phyloP scores from a whole-genome alignment of 2,888 invertebrate species.

The Nephrocerus scutellatus region DNA sequence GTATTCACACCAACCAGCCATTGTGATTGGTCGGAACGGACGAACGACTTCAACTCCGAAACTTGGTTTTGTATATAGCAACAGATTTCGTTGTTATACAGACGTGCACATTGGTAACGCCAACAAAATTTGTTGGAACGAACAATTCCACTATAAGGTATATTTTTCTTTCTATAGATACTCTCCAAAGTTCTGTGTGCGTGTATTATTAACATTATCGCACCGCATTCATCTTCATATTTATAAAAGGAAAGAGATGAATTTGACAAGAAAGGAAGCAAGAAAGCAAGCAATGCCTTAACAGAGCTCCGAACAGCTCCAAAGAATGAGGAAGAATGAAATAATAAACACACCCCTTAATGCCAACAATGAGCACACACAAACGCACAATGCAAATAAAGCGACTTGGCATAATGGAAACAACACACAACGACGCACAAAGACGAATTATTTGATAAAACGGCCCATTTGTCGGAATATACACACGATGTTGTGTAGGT shows the following conservation, averaged over 20 bases:
- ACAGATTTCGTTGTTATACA: slow-evolving; percentile 10
- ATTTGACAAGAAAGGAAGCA: slow-evolving; percentile 10
- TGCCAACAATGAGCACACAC: slow-evolving; percentile 25
- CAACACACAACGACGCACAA: slow-evolving; percentile 29
- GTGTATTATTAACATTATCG: no score
- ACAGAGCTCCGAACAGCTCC: slow-evolving; percentile 20
- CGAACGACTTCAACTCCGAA: slow-evolving; percentile 19
- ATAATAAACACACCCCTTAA: slow-evolving; percentile 37
- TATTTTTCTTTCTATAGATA: no score
- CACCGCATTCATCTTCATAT: no score
- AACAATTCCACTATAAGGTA: slow-evolving; percentile 15
- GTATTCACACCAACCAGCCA: slow-evolving; percentile 42
- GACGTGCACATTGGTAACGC: slow-evolving; percentile 12
- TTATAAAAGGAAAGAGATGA: slow-evolving; percentile 12
- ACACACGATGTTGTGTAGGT: no score
- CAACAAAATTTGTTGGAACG: slow-evolving; percentile 12
- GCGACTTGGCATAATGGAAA: slow-evolving; percentile 22
- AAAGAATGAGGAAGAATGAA: slow-evolving; percentile 15
- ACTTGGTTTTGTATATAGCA: slow-evolving; percentile 24
- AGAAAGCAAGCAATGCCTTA: slow-evolving; percentile 22
- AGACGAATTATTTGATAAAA: slow-evolving; percentile 22
- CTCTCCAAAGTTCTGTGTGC: no score
- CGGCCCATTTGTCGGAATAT: slow-evolving; percentile 11
- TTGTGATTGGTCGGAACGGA: slow-evolving; percentile 45
- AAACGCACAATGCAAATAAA: slow-evolving; percentile 29